Evolutionary conservation across 2,113 vertebrate species (phyloP).

Genomic region (Nestor notabilis): DNA sequence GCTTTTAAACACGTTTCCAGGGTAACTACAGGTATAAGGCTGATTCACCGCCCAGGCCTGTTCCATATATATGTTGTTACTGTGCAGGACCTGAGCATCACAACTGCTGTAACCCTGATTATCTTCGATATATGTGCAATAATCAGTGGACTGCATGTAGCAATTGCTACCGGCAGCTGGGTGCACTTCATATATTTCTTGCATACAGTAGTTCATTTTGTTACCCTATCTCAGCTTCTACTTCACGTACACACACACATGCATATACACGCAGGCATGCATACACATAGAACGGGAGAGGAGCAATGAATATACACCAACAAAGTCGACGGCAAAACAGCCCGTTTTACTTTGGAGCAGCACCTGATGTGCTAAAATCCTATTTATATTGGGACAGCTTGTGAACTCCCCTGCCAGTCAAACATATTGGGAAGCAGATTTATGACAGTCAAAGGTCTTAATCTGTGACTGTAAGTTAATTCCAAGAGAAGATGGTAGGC

Average conservation of each 20-base stretch:
- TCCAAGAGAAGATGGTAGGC: conserved; percentile 81
- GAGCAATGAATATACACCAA: conserved; percentile 73
- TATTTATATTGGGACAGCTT: conserved; percentile 76
- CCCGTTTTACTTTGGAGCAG: conserved; percentile 67
- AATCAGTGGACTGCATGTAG: conserved; percentile 82
- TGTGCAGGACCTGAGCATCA: conserved; percentile 86
- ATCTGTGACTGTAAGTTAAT: conserved; percentile 88
- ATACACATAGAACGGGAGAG: conserved; percentile 70
- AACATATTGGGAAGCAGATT: conserved; percentile 88
- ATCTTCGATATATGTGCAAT: conserved; percentile 87
- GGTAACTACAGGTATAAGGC: conserved; percentile 87
- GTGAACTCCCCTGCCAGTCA: conserved; percentile 73
- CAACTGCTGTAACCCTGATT: conserved; percentile 82
- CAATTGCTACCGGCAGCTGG: conserved; percentile 80
- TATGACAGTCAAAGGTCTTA: conserved; percentile 88
- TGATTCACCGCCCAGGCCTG: conserved; percentile 89
- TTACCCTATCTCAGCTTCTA: conserved; percentile 70
- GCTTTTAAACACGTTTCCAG: conserved; percentile 86
- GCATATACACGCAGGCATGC: conserved; percentile 62
- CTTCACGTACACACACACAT: conserved; percentile 71
- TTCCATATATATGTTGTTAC: conserved; percentile 90
- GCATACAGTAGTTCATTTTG: conserved; percentile 92
- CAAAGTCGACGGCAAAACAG: conserved; percentile 65
- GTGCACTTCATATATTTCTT: conserved; percentile 88
- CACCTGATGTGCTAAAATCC: conserved; percentile 72